A percentile compares a stretch with the other conserved stretches of the same genome.
These are phyloP conservation scores for Crotalus viridis DNA, from an alignment of 2,113 vertebrate genomes.

Conservation along the genomic window DNA sequence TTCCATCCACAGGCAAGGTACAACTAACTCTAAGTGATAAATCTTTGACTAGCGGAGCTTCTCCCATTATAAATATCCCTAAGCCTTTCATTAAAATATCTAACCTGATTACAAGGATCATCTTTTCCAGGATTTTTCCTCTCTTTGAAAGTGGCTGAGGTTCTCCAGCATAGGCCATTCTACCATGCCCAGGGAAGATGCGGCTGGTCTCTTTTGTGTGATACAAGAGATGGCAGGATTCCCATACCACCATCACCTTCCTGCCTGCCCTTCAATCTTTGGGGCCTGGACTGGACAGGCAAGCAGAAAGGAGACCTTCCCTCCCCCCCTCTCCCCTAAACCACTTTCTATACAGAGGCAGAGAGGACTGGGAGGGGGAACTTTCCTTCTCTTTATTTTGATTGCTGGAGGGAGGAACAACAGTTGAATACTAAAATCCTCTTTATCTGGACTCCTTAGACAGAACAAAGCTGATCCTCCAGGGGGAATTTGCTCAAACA, in stretches of 20 bases:
- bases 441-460: neutral
- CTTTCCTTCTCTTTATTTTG: neutral
- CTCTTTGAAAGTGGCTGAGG: neutral
- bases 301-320: neutral
- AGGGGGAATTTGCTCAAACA: neutral
- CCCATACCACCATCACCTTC: neutral
- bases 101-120: neutral
- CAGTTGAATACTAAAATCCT: neutral
- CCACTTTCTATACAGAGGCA: neutral
- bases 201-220: neutral
- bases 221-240: neutral
- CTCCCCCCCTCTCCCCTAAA: neutral
- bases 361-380: neutral
- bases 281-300: neutral
- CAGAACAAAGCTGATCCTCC: neutral
- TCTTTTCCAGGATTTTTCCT: neutral
- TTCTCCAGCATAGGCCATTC: neutral
- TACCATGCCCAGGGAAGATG: neutral
- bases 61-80: neutral
- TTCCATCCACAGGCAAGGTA: neutral
- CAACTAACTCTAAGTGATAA: neutral
- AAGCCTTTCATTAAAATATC: neutral
- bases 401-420: neutral
- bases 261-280: neutral
- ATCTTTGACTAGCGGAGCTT: neutral